phyloP scores from a whole-genome alignment of 1,140 invertebrate genomes.

The Nixonia krombeini region DNA sequence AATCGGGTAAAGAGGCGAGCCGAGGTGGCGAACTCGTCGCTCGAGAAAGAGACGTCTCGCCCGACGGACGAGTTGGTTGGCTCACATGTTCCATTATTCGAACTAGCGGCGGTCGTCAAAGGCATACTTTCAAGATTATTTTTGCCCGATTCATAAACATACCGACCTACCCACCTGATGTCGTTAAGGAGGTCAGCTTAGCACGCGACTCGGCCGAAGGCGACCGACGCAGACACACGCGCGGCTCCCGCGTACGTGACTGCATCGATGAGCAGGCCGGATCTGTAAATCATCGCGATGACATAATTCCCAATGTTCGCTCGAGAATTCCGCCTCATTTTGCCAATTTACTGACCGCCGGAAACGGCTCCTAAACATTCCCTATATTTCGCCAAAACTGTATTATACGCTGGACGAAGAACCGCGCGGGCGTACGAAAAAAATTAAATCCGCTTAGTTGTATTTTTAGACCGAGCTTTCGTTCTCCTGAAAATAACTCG shows the following conservation, averaged over 20 bases:
- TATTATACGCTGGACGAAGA: too few species aligned
- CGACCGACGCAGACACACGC: slow-evolving; percentile 18
- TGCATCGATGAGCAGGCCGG: slow-evolving; percentile 23
- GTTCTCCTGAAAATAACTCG: too few species aligned
- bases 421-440: too few species aligned
- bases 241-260: slow-evolving; percentile 5
- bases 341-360: slow-evolving; percentile 41
- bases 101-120: background rate
- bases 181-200: slow-evolving; percentile 52
- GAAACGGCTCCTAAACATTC: too few species aligned
- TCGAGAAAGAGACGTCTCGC: too few species aligned
- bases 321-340: slow-evolving; percentile 28
- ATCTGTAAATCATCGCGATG: slow-evolving; percentile 40
- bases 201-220: slow-evolving; percentile 44
- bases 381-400: too few species aligned
- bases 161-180: slow-evolving; percentile 46
- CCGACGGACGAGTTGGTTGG: too few species aligned
- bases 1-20: too few species aligned
- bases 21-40: too few species aligned
- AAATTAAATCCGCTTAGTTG: too few species aligned
- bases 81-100: background rate
- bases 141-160: slow-evolving; percentile 36
- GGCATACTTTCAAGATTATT: slow-evolving; percentile 23
- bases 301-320: slow-evolving; percentile 30
- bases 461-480: too few species aligned